Conservation (phyloP, 2,113 vertebrate species). For the Eolophus roseicapilla region DNA sequence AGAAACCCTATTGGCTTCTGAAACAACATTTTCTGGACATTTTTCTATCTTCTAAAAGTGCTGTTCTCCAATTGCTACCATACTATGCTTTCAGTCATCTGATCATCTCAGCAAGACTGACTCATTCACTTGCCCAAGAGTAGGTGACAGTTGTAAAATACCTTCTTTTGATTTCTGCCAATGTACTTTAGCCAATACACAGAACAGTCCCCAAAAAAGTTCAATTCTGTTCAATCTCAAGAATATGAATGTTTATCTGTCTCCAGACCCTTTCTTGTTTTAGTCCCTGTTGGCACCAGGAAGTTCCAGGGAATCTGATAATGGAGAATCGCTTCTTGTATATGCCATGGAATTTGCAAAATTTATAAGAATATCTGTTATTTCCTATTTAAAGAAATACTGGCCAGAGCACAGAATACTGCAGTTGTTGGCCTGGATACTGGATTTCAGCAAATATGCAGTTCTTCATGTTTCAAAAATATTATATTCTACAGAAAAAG, state of each 20-base stretch:
- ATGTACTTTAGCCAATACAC: neutral
- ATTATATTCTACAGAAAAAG: neutral
- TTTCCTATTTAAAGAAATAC: neutral
- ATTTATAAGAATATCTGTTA: neutral
- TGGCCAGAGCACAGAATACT: neutral
- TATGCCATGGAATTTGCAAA: neutral
- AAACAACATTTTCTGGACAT: neutral
- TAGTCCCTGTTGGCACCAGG: neutral
- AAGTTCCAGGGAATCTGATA: neutral
- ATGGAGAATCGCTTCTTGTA: neutral
- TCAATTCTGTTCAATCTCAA: neutral
- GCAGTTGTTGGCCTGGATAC: neutral
- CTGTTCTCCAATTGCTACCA: neutral
- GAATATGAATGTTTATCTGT: neutral
- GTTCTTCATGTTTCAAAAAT: neutral
- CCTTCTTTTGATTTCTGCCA: neutral
- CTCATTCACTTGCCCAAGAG: neutral
- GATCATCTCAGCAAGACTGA: neutral
- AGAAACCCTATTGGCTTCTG: neutral
- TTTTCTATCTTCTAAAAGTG: neutral
- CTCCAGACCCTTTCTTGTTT: neutral
- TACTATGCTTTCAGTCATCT: neutral
- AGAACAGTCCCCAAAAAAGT: neutral
- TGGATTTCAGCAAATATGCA: neutral
- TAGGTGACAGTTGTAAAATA: neutral